Percentiles rank a stretch among this genome's conserved stretches.
Evolutionary conservation across 2,888 invertebrate genomes (phyloP).

Genomic region (Achlya flavicornis): DNA sequence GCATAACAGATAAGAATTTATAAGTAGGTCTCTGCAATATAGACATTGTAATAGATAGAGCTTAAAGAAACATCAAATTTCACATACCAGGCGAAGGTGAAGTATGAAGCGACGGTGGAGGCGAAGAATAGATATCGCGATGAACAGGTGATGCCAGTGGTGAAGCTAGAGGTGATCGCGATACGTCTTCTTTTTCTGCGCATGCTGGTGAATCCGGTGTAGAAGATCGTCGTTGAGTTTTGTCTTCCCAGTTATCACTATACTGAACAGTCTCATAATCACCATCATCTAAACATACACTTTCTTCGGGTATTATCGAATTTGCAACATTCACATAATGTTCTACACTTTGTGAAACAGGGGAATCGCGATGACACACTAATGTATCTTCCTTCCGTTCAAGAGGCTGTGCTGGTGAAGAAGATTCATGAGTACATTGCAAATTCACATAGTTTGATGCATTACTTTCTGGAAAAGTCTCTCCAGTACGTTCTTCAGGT

Average conservation of each 20-base stretch:
- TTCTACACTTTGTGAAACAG: conserved; percentile 49
- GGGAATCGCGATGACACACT: conserved; percentile 40
- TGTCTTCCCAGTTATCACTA: conserved; percentile 68
- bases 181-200: conserved; percentile 52
- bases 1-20: conserved; percentile 53
- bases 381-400: conserved; percentile 47
- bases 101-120: conserved; percentile 56
- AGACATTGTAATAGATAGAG: conserved; percentile 14
- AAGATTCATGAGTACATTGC: conserved; percentile 44
- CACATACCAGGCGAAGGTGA: conserved; percentile 71
- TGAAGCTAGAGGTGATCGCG: conserved; percentile 65
- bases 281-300: conserved; percentile 54
- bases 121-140: conserved; percentile 54
- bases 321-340: conserved; percentile 53
- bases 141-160: conserved; percentile 72
- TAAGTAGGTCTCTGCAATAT: conserved; percentile 29
- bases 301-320: conserved; percentile 43
- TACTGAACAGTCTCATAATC: conserved; percentile 66
- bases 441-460: conserved; percentile 34
- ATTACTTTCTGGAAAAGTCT: conserved; percentile 37
- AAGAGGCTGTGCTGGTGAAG: conserved; percentile 44
- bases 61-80: conserved; percentile 23
- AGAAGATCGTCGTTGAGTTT: conserved; percentile 68
- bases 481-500: conserved; percentile 39
- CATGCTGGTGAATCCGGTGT: conserved; percentile 68